Base-by-base conservation (phyloP, 53 echinoderm and acorn worm genomes). In the Holothuria scabra region DNA sequence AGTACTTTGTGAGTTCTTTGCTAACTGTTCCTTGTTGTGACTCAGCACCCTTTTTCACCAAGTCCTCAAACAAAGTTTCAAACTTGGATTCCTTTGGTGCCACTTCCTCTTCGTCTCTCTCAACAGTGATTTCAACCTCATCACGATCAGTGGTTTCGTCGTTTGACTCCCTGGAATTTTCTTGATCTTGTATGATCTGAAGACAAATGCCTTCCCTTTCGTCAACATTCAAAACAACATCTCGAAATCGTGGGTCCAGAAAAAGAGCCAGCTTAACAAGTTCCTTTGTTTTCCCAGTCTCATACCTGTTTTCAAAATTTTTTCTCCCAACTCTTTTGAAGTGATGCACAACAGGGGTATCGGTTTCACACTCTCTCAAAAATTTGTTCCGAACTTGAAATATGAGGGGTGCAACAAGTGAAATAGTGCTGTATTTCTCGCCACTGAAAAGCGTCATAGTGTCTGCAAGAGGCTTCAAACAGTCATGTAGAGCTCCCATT, bases 311-410 rank as follows among this genome's bases (percentile, higher is more conserved):
- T 63, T 63, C 30, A 3, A 63, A 63, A 63, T 14, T 63, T 63
- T 63, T 30, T 30, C 26, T 26, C 30, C 26, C 64, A 28, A 7
- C 64, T 16, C 7, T 63, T 63, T 63, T 28, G 4, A 63, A 63
- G 30, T 26, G 30, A 63, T 63, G 26, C 26, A 63, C 64, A 28
- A 63, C 64, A 26, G 64, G 64, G 9, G 64, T 63, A 63, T 63
- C 30, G 5, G 64, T 63, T 8, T 63, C 64, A 63, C 30, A 30
- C 30, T 63, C 48, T 14, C n/a, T 8, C 18, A 63, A 63, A 30
- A 63, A 63, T 63, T 63, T 63, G 30, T 63, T 63, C 64, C 30
- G 7, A 26, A 63, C 12, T 30, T 63, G 64, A 23, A 28, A 30
- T 26, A 63, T 63, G 30, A 63, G 26, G 26, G 64, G 30, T 26